Conservation (phyloP, 2,888 invertebrate species). For the Linhomoeus sp. region DNA sequence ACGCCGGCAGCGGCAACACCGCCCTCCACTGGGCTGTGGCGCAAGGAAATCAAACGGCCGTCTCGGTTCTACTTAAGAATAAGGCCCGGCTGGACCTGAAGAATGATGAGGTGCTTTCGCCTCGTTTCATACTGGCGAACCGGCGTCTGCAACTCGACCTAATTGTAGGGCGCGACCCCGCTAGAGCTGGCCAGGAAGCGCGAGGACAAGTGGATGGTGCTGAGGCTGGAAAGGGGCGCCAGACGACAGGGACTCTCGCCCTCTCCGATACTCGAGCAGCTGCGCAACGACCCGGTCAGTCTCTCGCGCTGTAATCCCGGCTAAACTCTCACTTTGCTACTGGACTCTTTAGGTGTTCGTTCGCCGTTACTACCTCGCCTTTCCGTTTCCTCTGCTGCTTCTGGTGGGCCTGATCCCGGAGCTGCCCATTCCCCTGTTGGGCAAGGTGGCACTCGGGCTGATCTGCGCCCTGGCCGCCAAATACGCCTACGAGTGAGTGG, state of each 20-base stretch:
- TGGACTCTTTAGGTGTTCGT: too few species aligned
- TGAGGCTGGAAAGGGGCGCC: constrained; percentile 48
- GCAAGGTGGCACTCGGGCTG: too few species aligned
- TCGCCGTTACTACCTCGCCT: neutral
- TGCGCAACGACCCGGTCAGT: constrained; percentile 5
- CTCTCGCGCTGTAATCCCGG: too few species aligned
- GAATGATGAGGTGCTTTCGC: neutral
- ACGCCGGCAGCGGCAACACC: constrained; percentile 74
- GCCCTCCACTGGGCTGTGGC: constrained; percentile 90
- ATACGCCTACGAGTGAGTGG: too few species aligned
- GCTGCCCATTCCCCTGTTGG: too few species aligned
- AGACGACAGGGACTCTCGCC: constrained; percentile 19
- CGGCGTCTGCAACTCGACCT: too few species aligned
- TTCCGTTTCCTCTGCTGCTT: constrained; percentile 11
- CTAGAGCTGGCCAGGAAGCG: constrained; percentile 49
- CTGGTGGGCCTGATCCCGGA: constrained; percentile 7
- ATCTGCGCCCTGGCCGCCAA: too few species aligned
- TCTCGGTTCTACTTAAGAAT: constrained; percentile 59
- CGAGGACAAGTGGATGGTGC: constrained; percentile 44
- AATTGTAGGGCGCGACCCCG: constrained; percentile 67
- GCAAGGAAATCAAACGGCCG: constrained; percentile 70
- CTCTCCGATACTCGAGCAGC: constrained; percentile 10
- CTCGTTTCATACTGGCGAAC: too few species aligned
- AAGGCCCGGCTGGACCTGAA: constrained; percentile 32
- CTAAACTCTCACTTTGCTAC: too few species aligned